A percentile compares a stretch with the other conserved stretches of the same genome.
Conservation (phyloP, 2,888 invertebrate species). For the Stenotaenia linearis region DNA sequence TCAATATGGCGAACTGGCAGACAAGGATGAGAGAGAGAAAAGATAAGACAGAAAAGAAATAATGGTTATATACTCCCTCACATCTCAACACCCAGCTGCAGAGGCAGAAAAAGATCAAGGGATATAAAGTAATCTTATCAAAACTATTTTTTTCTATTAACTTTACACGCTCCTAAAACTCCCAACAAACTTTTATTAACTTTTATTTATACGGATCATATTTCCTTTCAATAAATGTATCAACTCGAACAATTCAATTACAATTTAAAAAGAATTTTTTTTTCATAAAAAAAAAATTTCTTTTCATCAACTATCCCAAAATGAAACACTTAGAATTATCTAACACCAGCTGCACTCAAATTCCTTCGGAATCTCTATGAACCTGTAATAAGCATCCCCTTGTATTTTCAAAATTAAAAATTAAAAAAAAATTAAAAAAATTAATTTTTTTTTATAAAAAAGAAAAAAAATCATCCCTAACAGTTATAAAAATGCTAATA, state of each 20-base stretch:
- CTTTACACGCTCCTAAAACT: neutral
- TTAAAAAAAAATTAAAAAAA: neutral
- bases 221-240: no score
- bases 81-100: neutral
- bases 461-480: neutral
- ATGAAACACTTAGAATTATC: neutral
- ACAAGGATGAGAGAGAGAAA: neutral
- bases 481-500: no score
- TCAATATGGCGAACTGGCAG: neutral
- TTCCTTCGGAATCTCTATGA: neutral
- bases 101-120: neutral
- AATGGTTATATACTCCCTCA: constrained; percentile 19
- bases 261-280: no score
- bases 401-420: neutral
- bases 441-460: neutral
- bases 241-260: no score
- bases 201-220: no score
- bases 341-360: neutral
- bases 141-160: constrained; percentile 5
- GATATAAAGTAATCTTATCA: constrained; percentile 8
- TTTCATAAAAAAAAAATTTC: no score
- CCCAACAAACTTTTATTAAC: neutral
- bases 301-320: no score
- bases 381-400: neutral
- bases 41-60: neutral